These are phyloP conservation scores for Rattus rattus DNA, from an alignment of 2,113 vertebrate species.

Conservation along the genomic window DNA sequence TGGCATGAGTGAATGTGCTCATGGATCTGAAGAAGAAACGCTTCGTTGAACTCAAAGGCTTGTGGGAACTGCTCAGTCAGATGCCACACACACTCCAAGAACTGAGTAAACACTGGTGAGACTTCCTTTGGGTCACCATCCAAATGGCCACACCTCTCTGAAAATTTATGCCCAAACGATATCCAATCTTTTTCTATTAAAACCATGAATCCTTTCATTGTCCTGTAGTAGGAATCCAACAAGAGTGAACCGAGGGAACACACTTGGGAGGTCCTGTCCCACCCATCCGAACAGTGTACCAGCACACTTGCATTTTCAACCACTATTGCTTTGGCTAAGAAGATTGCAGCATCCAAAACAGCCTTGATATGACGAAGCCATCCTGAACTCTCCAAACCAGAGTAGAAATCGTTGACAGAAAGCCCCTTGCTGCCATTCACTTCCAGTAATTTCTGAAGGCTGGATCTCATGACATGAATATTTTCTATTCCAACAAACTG, in stretches of 20 bases:
- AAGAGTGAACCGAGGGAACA: constrained; percentile 95
- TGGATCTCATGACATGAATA: constrained; percentile 98
- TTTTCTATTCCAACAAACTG: constrained; percentile 99
- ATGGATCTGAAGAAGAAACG: constrained; percentile 98
- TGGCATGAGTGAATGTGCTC: constrained; percentile 98
- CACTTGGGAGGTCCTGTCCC: constrained; percentile 98
- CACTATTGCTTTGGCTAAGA: constrained; percentile 93
- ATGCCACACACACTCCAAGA: constrained; percentile 98
- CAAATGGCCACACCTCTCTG: constrained; percentile 97
- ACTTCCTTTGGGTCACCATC: constrained; percentile 96
- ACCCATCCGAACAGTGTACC: constrained; percentile 98
- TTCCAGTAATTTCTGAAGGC: constrained; percentile 97
- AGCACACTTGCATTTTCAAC: constrained; percentile 95
- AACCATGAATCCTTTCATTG: constrained; percentile 98
- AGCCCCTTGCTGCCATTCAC: constrained; percentile 93
- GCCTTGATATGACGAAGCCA: constrained; percentile 98
- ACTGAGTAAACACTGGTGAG: constrained; percentile 97
- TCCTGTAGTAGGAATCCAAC: constrained; percentile 97
- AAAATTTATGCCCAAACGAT: constrained; percentile 99
- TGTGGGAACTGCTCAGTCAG: constrained; percentile 95
- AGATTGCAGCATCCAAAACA: constrained; percentile 94
- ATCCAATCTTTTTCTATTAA: constrained; percentile 99
- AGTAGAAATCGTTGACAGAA: constrained; percentile 93
- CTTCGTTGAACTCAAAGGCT: constrained; percentile 97
- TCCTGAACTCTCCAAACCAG: constrained; percentile 94